Percentiles rank a stretch among this genome's conserved stretches.
These are phyloP conservation scores for Pollachius pollachius DNA, from an alignment of 2,113 vertebrate genomes.

Conservation along the genomic window DNA sequence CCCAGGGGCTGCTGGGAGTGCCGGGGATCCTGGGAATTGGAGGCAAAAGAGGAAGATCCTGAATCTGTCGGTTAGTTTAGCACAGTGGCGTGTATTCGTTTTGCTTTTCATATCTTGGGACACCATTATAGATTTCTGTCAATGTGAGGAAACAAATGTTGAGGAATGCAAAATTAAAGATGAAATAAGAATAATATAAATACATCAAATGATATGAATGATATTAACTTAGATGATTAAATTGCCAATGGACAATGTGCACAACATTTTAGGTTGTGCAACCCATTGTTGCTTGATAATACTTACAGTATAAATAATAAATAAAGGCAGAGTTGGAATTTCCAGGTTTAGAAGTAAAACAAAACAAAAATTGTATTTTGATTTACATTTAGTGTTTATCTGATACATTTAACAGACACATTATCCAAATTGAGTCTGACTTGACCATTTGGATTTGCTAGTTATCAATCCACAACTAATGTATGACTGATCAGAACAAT, in stretches of 20 bases:
- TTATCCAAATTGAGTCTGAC: too few relatives aligned
- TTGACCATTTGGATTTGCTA: too few relatives aligned
- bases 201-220: background rate
- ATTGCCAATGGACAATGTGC: slow-evolving; percentile 4
- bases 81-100: background rate
- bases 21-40: slow-evolving; percentile 12
- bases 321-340: background rate
- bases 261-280: background rate
- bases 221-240: background rate
- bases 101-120: background rate
- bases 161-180: slow-evolving; percentile 1
- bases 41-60: background rate
- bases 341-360: too few relatives aligned
- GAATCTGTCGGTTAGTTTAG: background rate
- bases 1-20: slow-evolving; percentile 7
- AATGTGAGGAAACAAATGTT: background rate
- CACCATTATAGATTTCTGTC: background rate
- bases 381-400: too few relatives aligned
- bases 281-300: background rate
- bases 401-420: too few relatives aligned
- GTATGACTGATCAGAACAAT: too few relatives aligned
- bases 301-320: background rate
- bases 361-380: too few relatives aligned
- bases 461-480: too few relatives aligned
- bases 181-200: background rate